A percentile compares a stretch with the other conserved stretches of the same genome.
phyloP scores from a whole-genome alignment of 2,797 vertebrate species.

The Anabacerthia variegaticeps region DNA sequence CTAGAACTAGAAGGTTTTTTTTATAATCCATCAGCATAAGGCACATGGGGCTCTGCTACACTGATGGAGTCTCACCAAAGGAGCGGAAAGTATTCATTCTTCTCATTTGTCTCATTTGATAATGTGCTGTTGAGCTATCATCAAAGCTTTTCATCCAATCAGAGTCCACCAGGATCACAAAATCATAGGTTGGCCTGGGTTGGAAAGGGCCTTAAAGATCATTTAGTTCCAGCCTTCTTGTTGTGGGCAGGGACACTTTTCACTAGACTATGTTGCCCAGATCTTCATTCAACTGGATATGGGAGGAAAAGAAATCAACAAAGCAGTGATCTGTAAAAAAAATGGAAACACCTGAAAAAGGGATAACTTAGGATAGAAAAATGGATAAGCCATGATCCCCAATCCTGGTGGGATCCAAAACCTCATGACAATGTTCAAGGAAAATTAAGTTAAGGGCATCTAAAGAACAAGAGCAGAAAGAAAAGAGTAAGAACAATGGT shows the following conservation, averaged over 20 bases:
- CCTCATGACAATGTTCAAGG: neutral
- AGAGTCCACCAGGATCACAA: neutral
- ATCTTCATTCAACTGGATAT: rapidly evolving
- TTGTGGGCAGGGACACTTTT: neutral
- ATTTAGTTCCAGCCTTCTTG: rapidly evolving
- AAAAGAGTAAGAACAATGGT: rapidly evolving
- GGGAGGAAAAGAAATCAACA: neutral
- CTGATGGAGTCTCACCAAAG: neutral
- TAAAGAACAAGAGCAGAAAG: neutral
- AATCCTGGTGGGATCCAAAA: neutral
- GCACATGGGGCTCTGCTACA: neutral
- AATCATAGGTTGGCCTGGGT: neutral
- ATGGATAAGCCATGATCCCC: neutral
- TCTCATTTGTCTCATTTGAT: neutral
- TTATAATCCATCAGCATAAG: neutral
- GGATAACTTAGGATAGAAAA: neutral
- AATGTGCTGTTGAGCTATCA: neutral
- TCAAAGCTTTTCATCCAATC: neutral
- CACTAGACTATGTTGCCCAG: too few species aligned
- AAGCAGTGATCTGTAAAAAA: neutral
- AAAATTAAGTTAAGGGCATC: neutral
- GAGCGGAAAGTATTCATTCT: neutral
- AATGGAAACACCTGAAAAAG: neutral
- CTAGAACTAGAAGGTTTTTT: neutral
- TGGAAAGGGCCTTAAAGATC: neutral